Base-by-base conservation (phyloP, 2,113 vertebrate species). In the Burhinus bistriatus region DNA sequence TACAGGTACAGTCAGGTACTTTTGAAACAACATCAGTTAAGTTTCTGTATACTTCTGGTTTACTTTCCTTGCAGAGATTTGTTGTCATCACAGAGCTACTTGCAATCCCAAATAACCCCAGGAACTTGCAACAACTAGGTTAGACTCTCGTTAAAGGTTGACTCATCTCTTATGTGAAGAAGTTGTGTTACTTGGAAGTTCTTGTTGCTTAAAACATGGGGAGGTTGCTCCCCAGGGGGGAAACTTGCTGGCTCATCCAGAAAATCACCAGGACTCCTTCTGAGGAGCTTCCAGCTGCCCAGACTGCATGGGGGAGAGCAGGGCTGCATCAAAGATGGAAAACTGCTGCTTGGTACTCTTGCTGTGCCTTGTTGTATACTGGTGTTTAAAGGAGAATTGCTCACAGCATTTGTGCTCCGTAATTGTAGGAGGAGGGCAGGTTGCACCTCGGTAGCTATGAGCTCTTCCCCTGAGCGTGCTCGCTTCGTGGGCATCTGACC, bases 401-500 rank as follows among this genome's bases (percentile, higher is more conserved):
- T 87, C 13, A 34, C 0, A 1, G 40, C 4, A 11, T 78, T 85
- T 73, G 55, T 70, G 44, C 49, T 70, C 25, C 49, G 14, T 62
- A 47, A 57, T 12, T 76, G 32, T 80, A 66, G 47, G 40, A 6
- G 66, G 73, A 66, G 36, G 36, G 9, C 66, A 76, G 36, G 21
- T 29, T 42, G 42, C 20, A 30, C 34, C n/a, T 87, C 1, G 0
- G 58, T 40, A 61, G 14, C 20, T 58, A 3, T 42, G 49, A 59
- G 55, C 44, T 83, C 18, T 59, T 86, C 27, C 49, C 44, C 20
- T 0, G 2, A 29, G 13, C 0, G 0, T 47, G 22, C 23, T 72
- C 0, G 0, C 36, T 76, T 3, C 3, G 36, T 2, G 1, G 51
- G 8, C 0, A 1, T 30, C 65, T 73, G 81, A 49, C 6, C 27